Base-by-base conservation (phyloP, 1,140 invertebrate species). In the Orchesella cincta region DNA sequence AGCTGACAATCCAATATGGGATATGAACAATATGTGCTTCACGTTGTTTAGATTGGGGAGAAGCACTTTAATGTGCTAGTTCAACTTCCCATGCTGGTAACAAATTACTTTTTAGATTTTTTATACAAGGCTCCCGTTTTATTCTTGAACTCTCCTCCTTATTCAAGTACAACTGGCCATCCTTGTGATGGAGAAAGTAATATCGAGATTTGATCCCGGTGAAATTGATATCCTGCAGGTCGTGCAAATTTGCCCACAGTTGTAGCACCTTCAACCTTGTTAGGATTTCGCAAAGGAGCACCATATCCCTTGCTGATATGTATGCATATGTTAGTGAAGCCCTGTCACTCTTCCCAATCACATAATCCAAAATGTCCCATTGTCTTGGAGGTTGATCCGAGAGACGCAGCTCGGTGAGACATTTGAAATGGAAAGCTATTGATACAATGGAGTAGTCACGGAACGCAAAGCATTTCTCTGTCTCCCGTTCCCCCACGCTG, bases 371-470 rank as follows among this genome's bases (percentile, higher is more conserved):
- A 3, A 67, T 12, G 23, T 67, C 62, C 3, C 14, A 67, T 67
- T 29, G 2, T 67, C 29, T 29, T 1, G 26, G 1, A 29, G 28
- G 62, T 14, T 67, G 62, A 67, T 67, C 62, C 8, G 62, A 67
- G 14, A 67, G 29, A 8, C 62, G 8, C 12, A 67, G 62, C 62
- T 67, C 62, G 2, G 62, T 67, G 31, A 67, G 29, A 29, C 29
- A 67, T 33, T 67, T 67, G 62, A 67, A 67, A 31, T 67, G 29
- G 62, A 67, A 67, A 5, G 62, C 62, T 5, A 67, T 67, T 2
- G 62, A 67, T 12, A 67, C 33, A 29, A 67, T n/a, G n/a, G 62
- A 67, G 62, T 67, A 67, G 62, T 67, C 62, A 18, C n/a, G 62
- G n/a, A 67, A 67, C 8, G 31, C 8, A n/a, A 67, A 67, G 8